Conservation (phyloP, 2,113 vertebrate species). For the Dicerorhinus sumatrensis region DNA sequence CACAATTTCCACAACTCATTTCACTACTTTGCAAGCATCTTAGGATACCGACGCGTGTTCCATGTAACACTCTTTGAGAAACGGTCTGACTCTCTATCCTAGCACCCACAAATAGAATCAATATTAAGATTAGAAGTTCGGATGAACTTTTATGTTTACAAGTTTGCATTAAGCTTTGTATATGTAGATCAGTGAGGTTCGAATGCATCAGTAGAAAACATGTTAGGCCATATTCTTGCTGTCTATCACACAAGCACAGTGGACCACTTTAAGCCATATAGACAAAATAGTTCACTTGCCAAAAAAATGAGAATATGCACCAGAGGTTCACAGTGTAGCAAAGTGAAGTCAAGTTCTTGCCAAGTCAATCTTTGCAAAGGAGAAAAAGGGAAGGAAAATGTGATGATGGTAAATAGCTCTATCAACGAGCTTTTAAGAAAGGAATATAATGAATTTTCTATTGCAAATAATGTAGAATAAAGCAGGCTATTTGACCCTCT, state of each 20-base stretch:
- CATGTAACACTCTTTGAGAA: not conserved
- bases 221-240: not conserved
- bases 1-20: not conserved
- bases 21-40: not conserved
- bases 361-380: slow-evolving; percentile 43
- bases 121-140: not conserved
- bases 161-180: not conserved
- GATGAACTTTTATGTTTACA: not conserved
- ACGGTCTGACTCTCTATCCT: not conserved
- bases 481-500: slow-evolving; percentile 31
- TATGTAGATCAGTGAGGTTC: not conserved
- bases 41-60: not conserved
- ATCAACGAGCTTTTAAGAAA: slow-evolving; percentile 27
- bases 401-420: slow-evolving; percentile 14
- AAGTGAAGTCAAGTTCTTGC: slow-evolving; percentile 32
- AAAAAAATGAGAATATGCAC: slow-evolving; percentile 45
- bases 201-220: not conserved
- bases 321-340: not conserved
- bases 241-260: not conserved
- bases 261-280: slow-evolving; percentile 28
- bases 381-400: not conserved
- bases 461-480: slow-evolving; percentile 44
- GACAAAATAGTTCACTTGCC: slow-evolving; percentile 22
- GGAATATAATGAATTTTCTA: slow-evolving; percentile 38
- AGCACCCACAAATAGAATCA: not conserved